These are phyloP conservation scores for Lysiphlebus fabarum DNA, from an alignment of 1,140 invertebrate species.

Conservation along the genomic window DNA sequence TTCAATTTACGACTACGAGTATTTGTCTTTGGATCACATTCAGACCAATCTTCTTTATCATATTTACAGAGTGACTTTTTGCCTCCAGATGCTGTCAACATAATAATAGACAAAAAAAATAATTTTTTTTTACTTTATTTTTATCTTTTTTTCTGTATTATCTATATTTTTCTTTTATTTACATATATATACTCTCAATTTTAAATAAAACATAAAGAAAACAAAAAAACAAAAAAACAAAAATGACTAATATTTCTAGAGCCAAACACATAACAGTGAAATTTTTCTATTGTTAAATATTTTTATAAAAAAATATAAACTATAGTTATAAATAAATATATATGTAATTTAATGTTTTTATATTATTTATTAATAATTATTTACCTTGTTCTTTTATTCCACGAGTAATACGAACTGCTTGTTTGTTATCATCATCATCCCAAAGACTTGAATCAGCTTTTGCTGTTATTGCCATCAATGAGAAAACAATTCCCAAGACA, in stretches of 20 bases:
- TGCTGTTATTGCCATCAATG: constrained; percentile 40
- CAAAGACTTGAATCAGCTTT: constrained; percentile 45
- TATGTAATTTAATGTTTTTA: too few species aligned
- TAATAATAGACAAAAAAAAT: not conserved
- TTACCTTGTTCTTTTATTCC: constrained; percentile 71
- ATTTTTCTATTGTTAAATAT: constrained; percentile 14
- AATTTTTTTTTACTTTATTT: too few species aligned
- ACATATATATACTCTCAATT: not conserved
- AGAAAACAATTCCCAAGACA: constrained; percentile 39
- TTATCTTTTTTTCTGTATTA: not conserved
- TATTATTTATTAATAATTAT: not conserved
- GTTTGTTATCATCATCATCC: constrained; percentile 72
- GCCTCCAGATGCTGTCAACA: constrained; percentile 42
- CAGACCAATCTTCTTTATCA: constrained; percentile 78
- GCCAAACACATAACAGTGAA: constrained; percentile 5
- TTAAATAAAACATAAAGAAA: constrained; percentile 13
- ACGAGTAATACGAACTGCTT: constrained; percentile 70
- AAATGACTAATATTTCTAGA: constrained; percentile 1
- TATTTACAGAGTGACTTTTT: constrained; percentile 65
- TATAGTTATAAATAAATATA: too few species aligned
- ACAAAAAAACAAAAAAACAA: not conserved
- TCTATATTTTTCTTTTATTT: not conserved
- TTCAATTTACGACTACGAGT: constrained; percentile 74
- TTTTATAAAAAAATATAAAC: too few species aligned
- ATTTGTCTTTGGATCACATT: constrained; percentile 80